Base-by-base conservation (phyloP, 2,113 vertebrate genomes). In the Callipepla californica region DNA sequence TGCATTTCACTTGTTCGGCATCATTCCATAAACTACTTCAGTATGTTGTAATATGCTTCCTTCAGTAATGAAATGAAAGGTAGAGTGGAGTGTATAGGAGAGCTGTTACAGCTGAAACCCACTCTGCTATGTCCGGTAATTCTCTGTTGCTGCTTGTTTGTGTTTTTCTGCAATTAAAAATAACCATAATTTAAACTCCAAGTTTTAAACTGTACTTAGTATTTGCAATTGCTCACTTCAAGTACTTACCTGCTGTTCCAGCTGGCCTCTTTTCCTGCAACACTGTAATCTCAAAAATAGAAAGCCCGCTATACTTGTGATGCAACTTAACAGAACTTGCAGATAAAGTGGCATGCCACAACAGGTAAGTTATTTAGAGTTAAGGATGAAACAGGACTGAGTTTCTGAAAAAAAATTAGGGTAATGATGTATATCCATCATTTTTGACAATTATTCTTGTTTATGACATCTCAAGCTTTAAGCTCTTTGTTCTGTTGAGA, bases 251-350 rank as follows among this genome's bases (percentile, higher is more conserved):
- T 86, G 59, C 23, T 89, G 44, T 57, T 91, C 87, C 74, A 58
- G 11, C 34, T 76, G n/a, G 26, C 36, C 40, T 80, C 48, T 87
- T 80, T 62, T 67, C 19, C 81, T 75, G 34, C 34, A 79, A 79
- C 25, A 81, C 61, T 87, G 70, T 87, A 81, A 85, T 81, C 62
- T 30, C 55, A 82, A 95, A 95, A 13, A 62, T 79, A 58, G 13
- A 65, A 55, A 59, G 70, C 78, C 44, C 79, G 40, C 48, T 79
- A 9, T 92, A 34, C 28, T 93, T 74, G 68, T 86, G 55, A 48
- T 38, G 19, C 44, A 65, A 85, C 13, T 70, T 87, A 85, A 42
- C 32, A 51, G 28, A 73, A 16, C 40, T 82, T 87, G 48, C 70
- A 65, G 13, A 45, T 61, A 44, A 85, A 89, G 84, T 40, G 58